Conservation (phyloP, 2,888 invertebrate genomes). For the Agrenia bidenticulata region DNA sequence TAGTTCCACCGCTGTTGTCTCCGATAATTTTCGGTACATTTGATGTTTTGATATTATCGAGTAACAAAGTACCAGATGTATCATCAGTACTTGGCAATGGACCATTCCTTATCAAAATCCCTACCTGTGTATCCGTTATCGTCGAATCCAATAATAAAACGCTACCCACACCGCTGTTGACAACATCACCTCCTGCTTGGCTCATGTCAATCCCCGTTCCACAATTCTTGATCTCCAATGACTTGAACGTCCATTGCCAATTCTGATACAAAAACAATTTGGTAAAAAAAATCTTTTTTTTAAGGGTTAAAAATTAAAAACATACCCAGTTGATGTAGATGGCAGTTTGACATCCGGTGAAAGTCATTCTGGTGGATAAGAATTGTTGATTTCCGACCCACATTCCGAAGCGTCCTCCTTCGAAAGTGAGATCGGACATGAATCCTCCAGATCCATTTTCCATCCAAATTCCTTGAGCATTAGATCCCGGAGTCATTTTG, state of each 20-base stretch:
- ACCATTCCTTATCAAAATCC: slow-evolving; percentile 25
- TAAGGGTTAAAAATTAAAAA: slow-evolving; percentile 16
- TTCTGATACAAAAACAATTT: slow-evolving; percentile 31
- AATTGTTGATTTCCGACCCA: slow-evolving; percentile 51
- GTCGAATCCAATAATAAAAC: slow-evolving; percentile 42
- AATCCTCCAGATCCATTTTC: slow-evolving; percentile 49
- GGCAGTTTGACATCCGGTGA: slow-evolving; percentile 42
- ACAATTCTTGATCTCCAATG: slow-evolving; percentile 31
- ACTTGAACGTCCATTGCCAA: slow-evolving; percentile 52
- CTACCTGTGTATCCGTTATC: slow-evolving; percentile 37
- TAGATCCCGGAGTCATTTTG: slow-evolving; percentile 36
- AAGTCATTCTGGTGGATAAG: slow-evolving; percentile 37
- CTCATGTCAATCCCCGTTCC: slow-evolving; percentile 46
- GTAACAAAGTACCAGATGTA: slow-evolving; percentile 41
- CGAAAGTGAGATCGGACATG: slow-evolving; percentile 46
- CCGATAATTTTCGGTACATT: slow-evolving; percentile 26
- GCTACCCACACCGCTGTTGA: slow-evolving; percentile 36
- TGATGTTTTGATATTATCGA: slow-evolving; percentile 42
- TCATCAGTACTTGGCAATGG: slow-evolving; percentile 27
- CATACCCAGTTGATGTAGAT: slow-evolving; percentile 48
- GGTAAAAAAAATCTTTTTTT: too few species aligned
- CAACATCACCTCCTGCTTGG: not conserved
- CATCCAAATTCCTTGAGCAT: slow-evolving; percentile 48
- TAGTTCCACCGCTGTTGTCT: not conserved
- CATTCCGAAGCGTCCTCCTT: slow-evolving; percentile 45